Base-by-base conservation (phyloP, 92 coral and sea anemone genomes). In the Desmophyllum pertusum region DNA sequence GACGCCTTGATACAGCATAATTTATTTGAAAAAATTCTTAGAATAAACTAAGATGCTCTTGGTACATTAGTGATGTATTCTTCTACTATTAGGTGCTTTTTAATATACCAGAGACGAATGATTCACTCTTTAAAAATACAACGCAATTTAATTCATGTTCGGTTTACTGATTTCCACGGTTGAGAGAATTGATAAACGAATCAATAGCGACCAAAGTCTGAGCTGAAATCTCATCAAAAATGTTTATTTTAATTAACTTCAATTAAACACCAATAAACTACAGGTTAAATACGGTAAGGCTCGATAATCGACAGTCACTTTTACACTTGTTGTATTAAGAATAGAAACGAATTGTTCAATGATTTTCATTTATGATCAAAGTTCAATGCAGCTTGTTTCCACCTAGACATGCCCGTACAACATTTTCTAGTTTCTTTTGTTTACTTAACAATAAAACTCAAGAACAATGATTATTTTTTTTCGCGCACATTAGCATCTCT, bases 361-460 rank as follows among this genome's bases (percentile, higher is more conserved):
- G n/a, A n/a, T n/a, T n/a, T n/a, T 38, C 14, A 41, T n/a, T 35
- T 15, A n/a, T 40, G 81, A 77, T 39, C 70, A 57, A 38, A 77
- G 55, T 62, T 77, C 38, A 77, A 23, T 75, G 39, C 19, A 13
- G 0, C 1, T 21, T 48, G 25, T 77, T 59, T 61, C 18, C 53
- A 71, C 53, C 52, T 38, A 6, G 31, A 62, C 71, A 29, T 21
- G 81, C 40, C 71, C 37, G 64, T 57, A 10, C 7, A 61, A 53
- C 29, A 77, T 40, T 52, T 64, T 30, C 67, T 64, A 9, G 27
- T 52, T 37, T 76, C 80, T 76, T 31, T 76, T 77, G 81, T 77
- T 62, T 77, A 27, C 18, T 25, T 10, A n/a, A 40, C 52, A 38
- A 31, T 39, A 33, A 74, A 29, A 48, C 41, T 74, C 18, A 10